Conservation (phyloP, 2,113 vertebrate genomes). For the Merops nubicus region DNA sequence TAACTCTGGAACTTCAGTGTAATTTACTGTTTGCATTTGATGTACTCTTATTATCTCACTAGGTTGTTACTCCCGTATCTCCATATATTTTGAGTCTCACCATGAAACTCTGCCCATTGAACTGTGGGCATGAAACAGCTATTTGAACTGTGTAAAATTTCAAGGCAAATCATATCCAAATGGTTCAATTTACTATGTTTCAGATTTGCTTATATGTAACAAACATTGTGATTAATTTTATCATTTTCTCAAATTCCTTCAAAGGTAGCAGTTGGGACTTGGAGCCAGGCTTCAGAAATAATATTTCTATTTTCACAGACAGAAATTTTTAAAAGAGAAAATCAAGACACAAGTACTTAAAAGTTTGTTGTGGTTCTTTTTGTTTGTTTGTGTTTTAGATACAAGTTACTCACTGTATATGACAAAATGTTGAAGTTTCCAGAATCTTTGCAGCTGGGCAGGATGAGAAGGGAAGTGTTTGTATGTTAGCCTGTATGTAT, state of each 20-base stretch:
- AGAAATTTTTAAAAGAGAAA: background rate
- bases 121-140: background rate
- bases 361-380: background rate
- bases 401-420: background rate
- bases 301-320: background rate
- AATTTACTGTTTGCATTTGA: background rate
- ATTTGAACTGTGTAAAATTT: background rate
- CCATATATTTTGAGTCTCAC: background rate
- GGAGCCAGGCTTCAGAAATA: background rate
- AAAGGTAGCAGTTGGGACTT: background rate
- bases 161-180: background rate
- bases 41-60: background rate
- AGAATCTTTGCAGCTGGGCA: background rate
- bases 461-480: background rate
- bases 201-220: background rate
- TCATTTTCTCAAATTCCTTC: background rate
- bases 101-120: background rate
- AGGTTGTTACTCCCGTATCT: background rate
- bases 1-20: background rate
- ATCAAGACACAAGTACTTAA: background rate
- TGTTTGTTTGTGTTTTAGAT: no score
- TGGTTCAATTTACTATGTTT: background rate
- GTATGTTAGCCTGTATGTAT: background rate
- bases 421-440: background rate
- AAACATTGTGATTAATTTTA: background rate